Evolutionary conservation across 2,113 vertebrate genomes (phyloP).

Genomic region (Pelobates fuscus): DNA sequence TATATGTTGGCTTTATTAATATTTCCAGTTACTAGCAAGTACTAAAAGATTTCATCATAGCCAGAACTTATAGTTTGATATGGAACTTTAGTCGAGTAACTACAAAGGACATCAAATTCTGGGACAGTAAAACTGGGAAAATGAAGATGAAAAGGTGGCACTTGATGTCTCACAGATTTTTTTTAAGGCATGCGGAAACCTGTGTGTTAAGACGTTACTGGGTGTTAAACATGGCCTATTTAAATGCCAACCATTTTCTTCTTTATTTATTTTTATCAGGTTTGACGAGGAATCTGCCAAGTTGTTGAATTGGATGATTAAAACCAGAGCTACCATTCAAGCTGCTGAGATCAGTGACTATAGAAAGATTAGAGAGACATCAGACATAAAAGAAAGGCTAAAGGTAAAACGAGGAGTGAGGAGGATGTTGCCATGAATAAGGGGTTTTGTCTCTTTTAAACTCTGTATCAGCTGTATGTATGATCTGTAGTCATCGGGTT

Average conservation of each 20-base stretch:
- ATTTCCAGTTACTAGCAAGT: too few relatives aligned
- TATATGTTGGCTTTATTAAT: too few relatives aligned
- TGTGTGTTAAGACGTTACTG: not conserved
- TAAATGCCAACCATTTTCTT: not conserved
- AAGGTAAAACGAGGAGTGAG: slow-evolving; percentile 73
- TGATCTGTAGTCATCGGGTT: slow-evolving; percentile 35
- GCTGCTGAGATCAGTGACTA: slow-evolving; percentile 72
- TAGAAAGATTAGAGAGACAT: slow-evolving; percentile 72
- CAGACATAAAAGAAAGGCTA: slow-evolving; percentile 73
- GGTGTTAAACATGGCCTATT: not conserved
- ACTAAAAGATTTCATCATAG: too few relatives aligned
- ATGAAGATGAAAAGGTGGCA: too few relatives aligned
- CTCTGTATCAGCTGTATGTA: slow-evolving; percentile 53
- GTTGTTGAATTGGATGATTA: slow-evolving; percentile 78
- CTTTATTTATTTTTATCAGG: slow-evolving; percentile 66
- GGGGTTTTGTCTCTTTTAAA: slow-evolving; percentile 50
- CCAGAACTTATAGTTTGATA: too few relatives aligned
- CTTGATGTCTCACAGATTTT: too few relatives aligned
- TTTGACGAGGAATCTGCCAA: slow-evolving; percentile 78
- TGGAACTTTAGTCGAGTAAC: too few relatives aligned
- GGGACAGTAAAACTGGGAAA: too few relatives aligned
- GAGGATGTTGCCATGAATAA: slow-evolving; percentile 46
- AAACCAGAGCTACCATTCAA: slow-evolving; percentile 75
- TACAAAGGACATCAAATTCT: too few relatives aligned
- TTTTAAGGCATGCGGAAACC: not conserved